Percentiles rank a stretch among this genome's conserved stretches.
Evolutionary conservation across 2,113 vertebrate species (phyloP).

Genomic region (Sakesphorus luctuosus): DNA sequence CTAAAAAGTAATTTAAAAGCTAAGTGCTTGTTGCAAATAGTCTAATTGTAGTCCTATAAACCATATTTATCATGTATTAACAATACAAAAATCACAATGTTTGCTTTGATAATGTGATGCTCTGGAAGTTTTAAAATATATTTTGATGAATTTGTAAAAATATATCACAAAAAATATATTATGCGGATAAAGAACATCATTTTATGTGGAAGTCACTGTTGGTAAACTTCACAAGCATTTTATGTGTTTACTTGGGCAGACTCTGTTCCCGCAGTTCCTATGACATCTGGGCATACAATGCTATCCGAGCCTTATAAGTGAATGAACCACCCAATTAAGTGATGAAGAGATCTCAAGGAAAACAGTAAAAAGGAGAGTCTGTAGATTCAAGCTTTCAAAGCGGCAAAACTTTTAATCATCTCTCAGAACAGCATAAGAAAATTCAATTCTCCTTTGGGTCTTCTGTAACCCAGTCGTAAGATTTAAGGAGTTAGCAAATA

Average conservation of each 20-base stretch:
- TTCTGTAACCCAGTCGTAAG: neutral
- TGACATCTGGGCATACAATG: neutral
- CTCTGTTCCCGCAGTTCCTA: neutral
- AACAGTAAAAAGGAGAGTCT: accelerated
- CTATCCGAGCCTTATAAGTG: neutral
- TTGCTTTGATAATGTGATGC: neutral
- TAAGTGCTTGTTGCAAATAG: neutral
- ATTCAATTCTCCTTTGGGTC: neutral
- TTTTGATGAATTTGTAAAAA: neutral
- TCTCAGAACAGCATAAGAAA: neutral
- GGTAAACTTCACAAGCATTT: neutral
- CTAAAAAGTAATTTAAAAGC: neutral
- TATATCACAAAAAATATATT: neutral
- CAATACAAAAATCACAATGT: neutral
- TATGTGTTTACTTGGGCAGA: neutral
- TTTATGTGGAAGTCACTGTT: neutral
- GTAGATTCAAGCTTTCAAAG: neutral
- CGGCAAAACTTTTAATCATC: neutral
- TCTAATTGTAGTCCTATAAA: neutral
- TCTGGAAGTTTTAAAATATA: neutral
- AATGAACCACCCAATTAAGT: neutral
- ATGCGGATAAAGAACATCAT: neutral
- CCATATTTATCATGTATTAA: neutral
- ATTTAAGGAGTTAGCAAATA: neutral
- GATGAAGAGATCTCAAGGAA: neutral